Percentiles rank a stretch among this genome's conserved stretches.
Evolutionary conservation across 2,888 invertebrate genomes (phyloP).

Genomic region (Luffia ferchaultella): DNA sequence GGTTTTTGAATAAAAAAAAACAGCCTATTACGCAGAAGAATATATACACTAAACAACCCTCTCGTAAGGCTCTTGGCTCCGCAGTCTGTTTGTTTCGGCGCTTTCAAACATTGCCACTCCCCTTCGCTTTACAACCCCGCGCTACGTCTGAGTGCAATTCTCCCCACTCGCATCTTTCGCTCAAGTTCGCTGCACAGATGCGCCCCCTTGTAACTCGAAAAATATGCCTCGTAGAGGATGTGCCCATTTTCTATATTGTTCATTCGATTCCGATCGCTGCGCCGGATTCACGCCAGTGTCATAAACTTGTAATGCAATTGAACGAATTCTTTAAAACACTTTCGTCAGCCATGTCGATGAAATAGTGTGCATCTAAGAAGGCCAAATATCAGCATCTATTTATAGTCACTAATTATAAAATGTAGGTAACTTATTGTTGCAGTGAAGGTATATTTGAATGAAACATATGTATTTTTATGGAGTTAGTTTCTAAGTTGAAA

Average conservation of each 20-base stretch:
- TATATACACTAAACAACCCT: not conserved
- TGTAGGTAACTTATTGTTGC: too few relatives aligned
- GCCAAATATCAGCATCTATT: too few relatives aligned
- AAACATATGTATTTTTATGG: too few relatives aligned
- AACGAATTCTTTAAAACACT: too few relatives aligned
- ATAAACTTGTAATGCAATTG: not conserved
- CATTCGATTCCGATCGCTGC: not conserved
- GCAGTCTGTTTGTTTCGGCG: constrained; percentile 34
- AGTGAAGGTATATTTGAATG: too few relatives aligned
- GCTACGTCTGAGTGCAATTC: constrained; percentile 1
- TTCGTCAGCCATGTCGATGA: too few relatives aligned
- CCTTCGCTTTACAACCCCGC: constrained; percentile 1
- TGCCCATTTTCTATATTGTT: not conserved
- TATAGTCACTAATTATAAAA: too few relatives aligned
- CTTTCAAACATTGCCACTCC: constrained; percentile 16
- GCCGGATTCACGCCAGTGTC: not conserved
- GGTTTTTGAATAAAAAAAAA: not conserved
- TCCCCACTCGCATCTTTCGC: constrained; percentile 1
- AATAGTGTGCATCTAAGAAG: too few relatives aligned
- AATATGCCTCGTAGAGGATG: constrained; percentile 3
- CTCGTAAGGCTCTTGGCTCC: constrained; percentile 1
- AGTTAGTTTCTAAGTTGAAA: too few relatives aligned
- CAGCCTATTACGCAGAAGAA: not conserved
- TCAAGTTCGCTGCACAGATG: constrained; percentile 9
- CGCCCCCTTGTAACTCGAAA: constrained; percentile 8